Evolutionary conservation across 2,113 vertebrate species (phyloP), one percentile per base, ranked within the genome.

Genomic region (Callaeas wilsoni): DNA sequence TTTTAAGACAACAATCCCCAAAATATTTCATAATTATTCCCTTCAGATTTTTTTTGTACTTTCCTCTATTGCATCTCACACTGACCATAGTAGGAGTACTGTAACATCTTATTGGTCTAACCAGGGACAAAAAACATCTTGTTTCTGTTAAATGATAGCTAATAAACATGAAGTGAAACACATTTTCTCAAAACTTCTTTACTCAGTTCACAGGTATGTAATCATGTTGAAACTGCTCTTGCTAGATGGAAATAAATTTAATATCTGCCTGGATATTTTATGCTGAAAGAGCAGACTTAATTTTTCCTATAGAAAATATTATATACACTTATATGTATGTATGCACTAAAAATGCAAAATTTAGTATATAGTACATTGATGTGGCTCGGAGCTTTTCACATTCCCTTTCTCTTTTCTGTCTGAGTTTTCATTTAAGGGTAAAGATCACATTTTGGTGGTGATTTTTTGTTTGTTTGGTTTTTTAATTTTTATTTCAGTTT

Each of bases 381-480:
- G 19, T 59, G 64, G 8, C n/a, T 77, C 11, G 19, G 12, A 65
- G 4, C 12, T 20, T 87, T 93, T 76, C 25, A 30, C 2, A 12
- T 73, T 80, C 10, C 30, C 6, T 75, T 79, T 79, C 10, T 69
- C 21, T 78, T 69, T 7, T 19, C 16, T 65, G 6, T 39, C 52
- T 71, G 26, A 77, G 62, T 65, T 89, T 84, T 71, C 13, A 88
- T 0, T 60, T 75, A 57, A 62, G 27, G 16, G 16, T 64, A 63
- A 57, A 17, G 12, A 26, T 64, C 16, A 35, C 12, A 27, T 81
- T n/a, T 13, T 14, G 21, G 9, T 52, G 6, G 7, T 42, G 2
- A 1, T 18, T 35, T 41, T 47, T 53, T 37, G 3, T 33, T n/a
- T 47, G 6, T 0, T 76, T 74, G 3, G 3, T 17, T n/a, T 21